Evolutionary conservation across 2,113 vertebrate genomes (phyloP), one percentile per base, ranked within the genome.

Genomic region (Nymphicus hollandicus): DNA sequence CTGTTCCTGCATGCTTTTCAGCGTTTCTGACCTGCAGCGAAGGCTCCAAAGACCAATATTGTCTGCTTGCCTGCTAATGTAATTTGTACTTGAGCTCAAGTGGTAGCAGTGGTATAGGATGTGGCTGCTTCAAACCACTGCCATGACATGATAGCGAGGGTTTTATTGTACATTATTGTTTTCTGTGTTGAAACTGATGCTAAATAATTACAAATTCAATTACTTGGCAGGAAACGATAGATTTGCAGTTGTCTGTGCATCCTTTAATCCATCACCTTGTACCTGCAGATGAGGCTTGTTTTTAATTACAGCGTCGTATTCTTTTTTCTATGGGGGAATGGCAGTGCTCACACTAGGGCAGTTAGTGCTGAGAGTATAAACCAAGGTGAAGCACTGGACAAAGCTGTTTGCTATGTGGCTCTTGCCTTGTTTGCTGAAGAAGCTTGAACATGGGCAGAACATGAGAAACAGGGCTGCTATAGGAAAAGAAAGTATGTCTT

Each of bases 41-140:
- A 69, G 77, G 23, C n/a, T 94, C 93, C 68, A 65, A 89, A 94
- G 33, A 55, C 27, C 74, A 50, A 17, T 86, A 47, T 50, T 89
- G 49, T 70, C 49, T 89, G 73, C 64, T 69, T 69, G 44, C 43
- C 64, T 93, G 74, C 71, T 88, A 46, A 73, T 47, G 63, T 77
- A 66, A 39, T 90, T 95, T 83, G 27, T 93, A 68, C 89, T 84
- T 94, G 85, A 86, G 41, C 66, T 93, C 43, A 68, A 64, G 76
- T 41, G 60, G 39, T 64, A 61, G 35, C 10, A 7, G 50, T 53
- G 50, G 29, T 18, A 60, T 64, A 83, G 66, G 41, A 72, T 1
- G 6, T 78, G 76, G 27, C 68, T 78, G 46, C 52, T 79, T 92
- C 65, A 74, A 92, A 92, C 78, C 27, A 25, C 55, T 35, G 17